These are phyloP conservation scores for Arrhamphus sclerolepis DNA, from an alignment of 2,797 vertebrate genomes.

Conservation along the genomic window DNA sequence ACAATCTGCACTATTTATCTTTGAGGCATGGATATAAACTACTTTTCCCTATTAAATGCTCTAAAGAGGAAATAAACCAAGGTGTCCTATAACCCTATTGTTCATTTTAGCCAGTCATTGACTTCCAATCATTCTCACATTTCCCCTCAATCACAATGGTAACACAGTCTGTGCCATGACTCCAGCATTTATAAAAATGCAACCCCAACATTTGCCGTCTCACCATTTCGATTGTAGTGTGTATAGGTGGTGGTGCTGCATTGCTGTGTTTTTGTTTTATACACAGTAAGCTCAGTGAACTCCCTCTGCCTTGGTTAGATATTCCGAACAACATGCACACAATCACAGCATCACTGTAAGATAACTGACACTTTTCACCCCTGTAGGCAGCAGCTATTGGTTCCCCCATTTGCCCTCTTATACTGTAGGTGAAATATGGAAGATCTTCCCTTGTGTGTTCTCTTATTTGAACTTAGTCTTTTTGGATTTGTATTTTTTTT, in stretches of 20 bases:
- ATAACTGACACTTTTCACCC: slow-evolving; percentile 28
- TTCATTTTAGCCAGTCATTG: slow-evolving; percentile 53
- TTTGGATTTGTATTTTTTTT: slow-evolving; percentile 79
- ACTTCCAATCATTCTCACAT: slow-evolving; percentile 28
- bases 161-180: slow-evolving; percentile 49
- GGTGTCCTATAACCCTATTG: slow-evolving; percentile 41
- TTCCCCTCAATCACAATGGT: slow-evolving; percentile 21
- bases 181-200: slow-evolving; percentile 41
- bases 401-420: slow-evolving; percentile 58
- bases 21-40: slow-evolving; percentile 64
- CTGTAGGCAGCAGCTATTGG: slow-evolving; percentile 57
- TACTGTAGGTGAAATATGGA: slow-evolving; percentile 64
- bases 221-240: slow-evolving; percentile 45
- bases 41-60: slow-evolving; percentile 65
- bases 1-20: slow-evolving; percentile 79
- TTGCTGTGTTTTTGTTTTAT: slow-evolving; percentile 29
- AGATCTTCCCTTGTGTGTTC: slow-evolving; percentile 72
- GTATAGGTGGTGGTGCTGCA: slow-evolving; percentile 57
- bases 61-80: slow-evolving; percentile 54
- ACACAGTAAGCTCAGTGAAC: slow-evolving; percentile 44
- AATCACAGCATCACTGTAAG: slow-evolving; percentile 12
- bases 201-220: slow-evolving; percentile 10
- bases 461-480: slow-evolving; percentile 75
- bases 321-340: slow-evolving; percentile 24
- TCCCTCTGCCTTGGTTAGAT: slow-evolving; percentile 44